phyloP scores from a whole-genome alignment of 2,888 invertebrate species.

The Melieria crassipennis region DNA sequence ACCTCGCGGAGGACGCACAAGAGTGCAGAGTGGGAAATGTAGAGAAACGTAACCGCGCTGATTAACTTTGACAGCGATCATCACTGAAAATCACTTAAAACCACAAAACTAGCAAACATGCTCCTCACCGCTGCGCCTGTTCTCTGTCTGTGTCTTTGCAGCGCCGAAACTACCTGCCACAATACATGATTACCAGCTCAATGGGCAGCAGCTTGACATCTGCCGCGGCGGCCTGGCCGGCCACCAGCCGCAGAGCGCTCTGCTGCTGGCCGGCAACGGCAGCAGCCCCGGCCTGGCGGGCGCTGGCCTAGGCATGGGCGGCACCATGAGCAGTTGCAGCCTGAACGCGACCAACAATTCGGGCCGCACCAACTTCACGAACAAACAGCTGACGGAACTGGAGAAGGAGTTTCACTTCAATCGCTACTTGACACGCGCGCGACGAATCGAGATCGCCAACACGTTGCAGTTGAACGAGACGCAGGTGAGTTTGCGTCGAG shows the following conservation, averaged over 20 bases:
- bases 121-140: not conserved
- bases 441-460: slow-evolving; percentile 97
- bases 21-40: slow-evolving; percentile 1
- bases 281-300: slow-evolving; percentile 36
- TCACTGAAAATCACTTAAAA: slow-evolving; percentile 50
- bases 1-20: slow-evolving; percentile 34
- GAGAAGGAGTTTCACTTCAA: slow-evolving; percentile 99
- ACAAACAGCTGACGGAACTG: slow-evolving; percentile 98
- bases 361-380: slow-evolving; percentile 98
- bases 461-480: slow-evolving; percentile 96
- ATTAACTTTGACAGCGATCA: slow-evolving; percentile 62
- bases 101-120: slow-evolving; percentile 42
- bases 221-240: slow-evolving; percentile 52
- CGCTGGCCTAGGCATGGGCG: slow-evolving; percentile 62
- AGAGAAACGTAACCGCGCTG: slow-evolving; percentile 48
- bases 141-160: slow-evolving; percentile 60
- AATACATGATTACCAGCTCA: slow-evolving; percentile 68
- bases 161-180: slow-evolving; percentile 73
- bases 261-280: slow-evolving; percentile 49
- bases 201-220: slow-evolving; percentile 60
- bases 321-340: slow-evolving; percentile 58
- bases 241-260: slow-evolving; percentile 48
- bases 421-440: slow-evolving; percentile 95
- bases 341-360: slow-evolving; percentile 74
- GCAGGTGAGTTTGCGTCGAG: too few species aligned